These are phyloP conservation scores for Tuta absoluta DNA, from an alignment of 2,888 invertebrate species.

Conservation along the genomic window DNA sequence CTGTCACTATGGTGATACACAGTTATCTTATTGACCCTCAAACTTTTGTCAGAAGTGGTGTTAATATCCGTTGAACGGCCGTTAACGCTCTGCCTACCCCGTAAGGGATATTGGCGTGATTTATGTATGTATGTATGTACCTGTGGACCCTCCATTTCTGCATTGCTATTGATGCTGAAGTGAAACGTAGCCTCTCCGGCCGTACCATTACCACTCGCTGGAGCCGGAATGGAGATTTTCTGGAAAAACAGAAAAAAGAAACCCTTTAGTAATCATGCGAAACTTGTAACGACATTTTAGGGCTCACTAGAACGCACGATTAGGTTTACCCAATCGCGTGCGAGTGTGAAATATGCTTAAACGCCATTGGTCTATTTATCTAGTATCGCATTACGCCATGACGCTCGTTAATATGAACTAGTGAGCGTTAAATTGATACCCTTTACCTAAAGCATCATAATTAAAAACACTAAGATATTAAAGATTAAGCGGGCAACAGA, in stretches of 20 bases:
- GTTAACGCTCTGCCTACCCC: no score
- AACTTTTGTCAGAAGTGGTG: no score
- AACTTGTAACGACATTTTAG: background rate
- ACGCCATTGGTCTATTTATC: constrained; percentile 6
- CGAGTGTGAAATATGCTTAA: background rate
- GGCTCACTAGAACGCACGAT: constrained; percentile 9
- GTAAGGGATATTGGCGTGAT: no score
- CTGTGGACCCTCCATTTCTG: constrained; percentile 90
- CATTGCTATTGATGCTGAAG: constrained; percentile 89
- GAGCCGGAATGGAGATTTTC: constrained; percentile 90
- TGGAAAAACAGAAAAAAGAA: constrained; percentile 70
- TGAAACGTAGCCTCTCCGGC: constrained; percentile 83
- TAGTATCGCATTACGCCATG: constrained; percentile 1
- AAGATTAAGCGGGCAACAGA: constrained; percentile 20
- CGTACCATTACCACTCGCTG: constrained; percentile 77
- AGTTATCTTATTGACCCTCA: no score
- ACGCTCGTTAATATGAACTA: background rate
- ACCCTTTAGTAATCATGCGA: constrained; percentile 12
- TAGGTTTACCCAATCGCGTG: constrained; percentile 3
- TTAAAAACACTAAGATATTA: constrained; percentile 16
- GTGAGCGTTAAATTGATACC: background rate
- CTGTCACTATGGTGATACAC: no score
- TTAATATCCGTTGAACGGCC: no score
- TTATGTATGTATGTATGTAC: constrained; percentile 43
- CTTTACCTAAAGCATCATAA: background rate